Evolutionary conservation across 2,888 invertebrate species (phyloP).

Genomic region (Disparrhopalites patrizii): DNA sequence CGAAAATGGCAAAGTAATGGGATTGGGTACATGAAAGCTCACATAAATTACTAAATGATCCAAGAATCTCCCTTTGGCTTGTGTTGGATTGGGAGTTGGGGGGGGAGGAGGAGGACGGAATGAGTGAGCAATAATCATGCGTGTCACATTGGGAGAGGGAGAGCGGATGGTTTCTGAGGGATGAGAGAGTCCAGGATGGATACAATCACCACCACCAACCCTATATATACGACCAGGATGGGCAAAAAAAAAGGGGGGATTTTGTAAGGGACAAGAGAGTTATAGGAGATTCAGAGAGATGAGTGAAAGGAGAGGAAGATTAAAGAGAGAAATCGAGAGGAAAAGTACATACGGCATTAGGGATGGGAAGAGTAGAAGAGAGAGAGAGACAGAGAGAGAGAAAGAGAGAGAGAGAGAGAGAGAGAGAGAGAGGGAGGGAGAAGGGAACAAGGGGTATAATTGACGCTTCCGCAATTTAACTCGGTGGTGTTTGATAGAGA

Average conservation of each 20-base stretch:
- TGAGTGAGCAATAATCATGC: constrained; percentile 1
- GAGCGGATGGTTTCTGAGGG: constrained; percentile 36
- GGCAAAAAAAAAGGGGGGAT: no score
- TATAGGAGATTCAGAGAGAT: no score
- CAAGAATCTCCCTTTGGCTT: neutral
- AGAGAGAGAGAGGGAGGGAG: constrained; percentile 22
- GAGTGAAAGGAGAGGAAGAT: no score
- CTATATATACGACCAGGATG: no score
- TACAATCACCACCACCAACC: no score
- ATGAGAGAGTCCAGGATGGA: constrained; percentile 5
- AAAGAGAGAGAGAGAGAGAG: constrained; percentile 1
- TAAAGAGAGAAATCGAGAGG: no score
- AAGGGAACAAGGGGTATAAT: constrained; percentile 43
- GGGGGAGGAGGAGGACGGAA: neutral
- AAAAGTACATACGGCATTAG: no score
- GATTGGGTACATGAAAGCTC: constrained; percentile 1
- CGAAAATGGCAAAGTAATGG: constrained; percentile 5
- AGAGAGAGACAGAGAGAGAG: neutral
- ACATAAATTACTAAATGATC: constrained; percentile 1
- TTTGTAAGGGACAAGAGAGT: no score
- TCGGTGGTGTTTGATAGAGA: constrained; percentile 36
- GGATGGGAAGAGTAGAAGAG: constrained; percentile 12
- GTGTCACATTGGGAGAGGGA: constrained; percentile 22
- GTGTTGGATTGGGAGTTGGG: neutral
- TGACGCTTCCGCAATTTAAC: constrained; percentile 49